A percentile compares a stretch with the other conserved stretches of the same genome.
Evolutionary conservation across 2,113 vertebrate genomes (phyloP).

Genomic region (Pelobates fuscus): DNA sequence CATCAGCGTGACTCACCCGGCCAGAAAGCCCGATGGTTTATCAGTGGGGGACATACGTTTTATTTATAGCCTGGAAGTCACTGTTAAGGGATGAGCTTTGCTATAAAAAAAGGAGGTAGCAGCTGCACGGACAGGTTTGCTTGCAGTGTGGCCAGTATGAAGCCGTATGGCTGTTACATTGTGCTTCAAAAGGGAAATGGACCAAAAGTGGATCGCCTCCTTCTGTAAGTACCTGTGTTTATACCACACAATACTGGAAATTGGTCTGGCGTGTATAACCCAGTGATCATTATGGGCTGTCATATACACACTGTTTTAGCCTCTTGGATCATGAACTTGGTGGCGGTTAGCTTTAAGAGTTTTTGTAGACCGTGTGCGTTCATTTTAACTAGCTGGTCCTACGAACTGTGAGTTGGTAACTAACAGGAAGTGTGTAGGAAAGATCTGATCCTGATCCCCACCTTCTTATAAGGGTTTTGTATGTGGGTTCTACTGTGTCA

Average conservation of each 20-base stretch:
- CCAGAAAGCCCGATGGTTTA: constrained; percentile 25
- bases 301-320: background rate
- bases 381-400: no score
- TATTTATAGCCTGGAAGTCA: constrained; percentile 71
- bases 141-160: constrained; percentile 57
- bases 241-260: no score
- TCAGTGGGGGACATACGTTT: constrained; percentile 56
- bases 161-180: constrained; percentile 55
- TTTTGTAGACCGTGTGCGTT: no score
- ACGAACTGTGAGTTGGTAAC: no score
- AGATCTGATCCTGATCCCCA: no score
- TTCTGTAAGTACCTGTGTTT: constrained; percentile 67
- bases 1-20: constrained; percentile 35
- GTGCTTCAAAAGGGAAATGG: constrained; percentile 62
- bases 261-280: background rate
- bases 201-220: constrained; percentile 65
- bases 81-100: constrained; percentile 32
- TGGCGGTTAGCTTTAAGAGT: no score
- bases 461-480: no score
- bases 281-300: no score
- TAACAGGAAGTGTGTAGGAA: no score
- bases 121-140: constrained; percentile 21
- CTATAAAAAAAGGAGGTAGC: constrained; percentile 61
- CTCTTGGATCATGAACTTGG: background rate
- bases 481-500: no score